phyloP scores from a whole-genome alignment of 2,797 vertebrate genomes.

The Anguilla megastoma region DNA sequence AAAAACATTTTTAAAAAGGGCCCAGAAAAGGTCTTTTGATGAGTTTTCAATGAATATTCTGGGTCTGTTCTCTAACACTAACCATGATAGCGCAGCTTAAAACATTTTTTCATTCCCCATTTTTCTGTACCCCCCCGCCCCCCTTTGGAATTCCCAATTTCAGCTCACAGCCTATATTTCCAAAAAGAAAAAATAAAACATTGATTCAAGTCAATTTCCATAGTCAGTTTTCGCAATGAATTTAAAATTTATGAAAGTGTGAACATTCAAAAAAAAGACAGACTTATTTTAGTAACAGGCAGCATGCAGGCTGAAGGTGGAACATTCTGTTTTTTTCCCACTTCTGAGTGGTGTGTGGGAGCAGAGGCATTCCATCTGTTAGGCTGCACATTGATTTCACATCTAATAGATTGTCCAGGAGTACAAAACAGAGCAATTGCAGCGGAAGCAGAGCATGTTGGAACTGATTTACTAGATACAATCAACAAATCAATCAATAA shows the following conservation, averaged over 20 bases:
- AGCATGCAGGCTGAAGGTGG: slow-evolving; percentile 5
- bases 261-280: neutral
- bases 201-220: neutral
- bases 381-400: neutral
- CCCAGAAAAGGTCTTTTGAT: neutral
- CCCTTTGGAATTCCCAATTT: neutral
- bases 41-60: neutral
- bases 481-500: neutral
- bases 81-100: neutral
- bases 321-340: neutral
- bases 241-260: neutral
- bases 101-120: neutral
- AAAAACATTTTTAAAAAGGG: neutral
- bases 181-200: neutral
- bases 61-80: neutral
- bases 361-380: neutral
- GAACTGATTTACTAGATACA: neutral
- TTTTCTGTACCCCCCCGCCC: neutral
- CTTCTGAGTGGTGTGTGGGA: slow-evolving; percentile 4
- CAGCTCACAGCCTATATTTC: neutral
- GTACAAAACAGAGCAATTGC: neutral
- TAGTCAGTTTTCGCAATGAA: neutral
- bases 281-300: neutral
- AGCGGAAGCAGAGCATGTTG: neutral
- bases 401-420: neutral